Evolutionary conservation across 2,113 vertebrate genomes (phyloP).

Genomic region (Polyodon spathula): DNA sequence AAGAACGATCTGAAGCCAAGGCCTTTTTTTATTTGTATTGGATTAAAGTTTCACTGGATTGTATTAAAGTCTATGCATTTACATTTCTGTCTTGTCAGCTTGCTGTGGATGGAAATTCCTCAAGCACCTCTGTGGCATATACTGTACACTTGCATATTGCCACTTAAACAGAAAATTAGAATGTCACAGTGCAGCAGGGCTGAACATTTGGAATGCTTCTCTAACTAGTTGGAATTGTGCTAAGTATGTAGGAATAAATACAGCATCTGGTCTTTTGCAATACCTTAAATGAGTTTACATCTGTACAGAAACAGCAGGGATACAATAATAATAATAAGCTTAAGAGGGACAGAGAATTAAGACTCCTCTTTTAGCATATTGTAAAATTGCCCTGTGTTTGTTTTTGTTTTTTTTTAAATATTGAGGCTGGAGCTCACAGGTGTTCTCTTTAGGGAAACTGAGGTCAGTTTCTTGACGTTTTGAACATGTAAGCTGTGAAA

Average conservation of each 20-base stretch:
- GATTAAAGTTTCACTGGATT: neutral
- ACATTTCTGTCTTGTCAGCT: constrained; percentile 1
- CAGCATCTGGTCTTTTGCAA: constrained; percentile 1
- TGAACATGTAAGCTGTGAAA: no score
- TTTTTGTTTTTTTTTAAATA: no score
- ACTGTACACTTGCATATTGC: neutral
- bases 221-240: constrained; percentile 3
- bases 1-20: neutral
- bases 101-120: neutral
- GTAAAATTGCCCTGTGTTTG: no score
- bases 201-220: neutral
- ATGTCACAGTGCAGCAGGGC: constrained; percentile 3
- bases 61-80: neutral
- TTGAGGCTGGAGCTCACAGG: no score
- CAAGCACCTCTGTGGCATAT: neutral
- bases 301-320: neutral
- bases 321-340: neutral
- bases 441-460: no score
- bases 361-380: neutral
- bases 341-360: neutral
- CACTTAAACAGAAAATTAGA: neutral
- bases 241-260: constrained; percentile 5
- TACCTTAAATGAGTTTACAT: neutral
- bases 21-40: neutral
- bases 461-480: no score